Evolutionary conservation across 2,113 vertebrate species (phyloP), one percentile per base, ranked within the genome.

Genomic region (Malurus melanocephalus): DNA sequence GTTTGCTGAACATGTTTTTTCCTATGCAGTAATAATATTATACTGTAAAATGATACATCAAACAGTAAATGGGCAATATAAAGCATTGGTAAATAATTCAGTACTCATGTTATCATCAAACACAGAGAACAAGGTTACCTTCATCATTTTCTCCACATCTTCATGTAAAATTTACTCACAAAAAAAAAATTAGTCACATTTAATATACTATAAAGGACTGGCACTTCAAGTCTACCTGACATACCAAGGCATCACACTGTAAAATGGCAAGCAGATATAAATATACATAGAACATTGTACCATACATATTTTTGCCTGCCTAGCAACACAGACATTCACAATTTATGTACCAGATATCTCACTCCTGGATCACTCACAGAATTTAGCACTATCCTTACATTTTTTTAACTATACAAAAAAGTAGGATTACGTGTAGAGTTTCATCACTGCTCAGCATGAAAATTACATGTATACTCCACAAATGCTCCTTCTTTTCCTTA

Each of bases 11-110:
- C 18, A 86, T 4, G 18, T 32, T 90, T 84, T 79, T 43, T 18
- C 35, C 46, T 78, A 75, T 51, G 60, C 42, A 91, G 66, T 68
- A 94, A 95, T 51, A 94, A 87, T 84, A 94, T 52, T 91, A 86
- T 15, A 85, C 76, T 90, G 94, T 94, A 96, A 97, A 96, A 94
- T 80, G 93, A 96, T 94, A 92, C 52, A 43, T 77, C 91, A 94
- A 85, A 79, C 27, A 93, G 83, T 40, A 94, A 96, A 94, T 13
- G 74, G 60, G 80, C 89, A 96, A 90, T 43, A 96, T 81, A 95
- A 94, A 94, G 82, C 74, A 90, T 23, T 68, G 56, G 72, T 96
- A 94, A 97, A 97, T 97, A 95, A 97, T 97, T 97, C 79, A 97
- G 68, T 48, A 79, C 87, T 93, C 24, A 43, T 40, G 38, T 26